These are phyloP conservation scores for Penelope pileata DNA, from an alignment of 2,113 vertebrate genomes.

Conservation along the genomic window DNA sequence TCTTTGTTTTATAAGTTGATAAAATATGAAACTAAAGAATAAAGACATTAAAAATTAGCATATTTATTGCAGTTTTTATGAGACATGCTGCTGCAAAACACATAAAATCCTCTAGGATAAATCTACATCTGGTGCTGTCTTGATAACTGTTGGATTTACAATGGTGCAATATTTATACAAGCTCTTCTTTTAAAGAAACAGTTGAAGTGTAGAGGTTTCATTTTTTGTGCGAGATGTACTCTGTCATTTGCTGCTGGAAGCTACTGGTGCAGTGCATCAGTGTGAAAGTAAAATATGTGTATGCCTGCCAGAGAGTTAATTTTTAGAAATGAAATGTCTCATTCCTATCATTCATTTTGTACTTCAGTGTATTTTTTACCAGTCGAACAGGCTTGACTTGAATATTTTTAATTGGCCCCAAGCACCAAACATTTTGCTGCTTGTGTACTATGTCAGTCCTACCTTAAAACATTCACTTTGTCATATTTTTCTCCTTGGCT, in stretches of 20 bases:
- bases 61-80: slow-evolving; percentile 73
- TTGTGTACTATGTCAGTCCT: neutral
- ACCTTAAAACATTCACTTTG: neutral
- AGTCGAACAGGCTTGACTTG: neutral
- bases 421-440: neutral
- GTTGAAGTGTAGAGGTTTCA: slow-evolving; percentile 8
- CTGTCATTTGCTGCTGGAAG: slow-evolving; percentile 38
- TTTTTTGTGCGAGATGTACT: slow-evolving; percentile 16
- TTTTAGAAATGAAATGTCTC: slow-evolving; percentile 20
- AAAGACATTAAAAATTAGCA: slow-evolving; percentile 69
- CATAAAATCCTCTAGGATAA: slow-evolving; percentile 69
- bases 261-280: neutral
- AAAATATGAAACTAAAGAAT: slow-evolving; percentile 63
- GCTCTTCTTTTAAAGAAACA: slow-evolving; percentile 58
- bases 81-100: slow-evolving; percentile 41
- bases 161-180: slow-evolving; percentile 13
- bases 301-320: slow-evolving; percentile 6
- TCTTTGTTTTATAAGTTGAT: slow-evolving; percentile 71
- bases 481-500: neutral
- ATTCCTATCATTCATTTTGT: neutral
- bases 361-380: neutral
- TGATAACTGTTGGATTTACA: slow-evolving; percentile 66
- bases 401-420: neutral
- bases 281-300: slow-evolving; percentile 5
- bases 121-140: slow-evolving; percentile 59